These are phyloP conservation scores for Papilio xuthus DNA, from an alignment of 1,140 invertebrate genomes.

Conservation along the genomic window DNA sequence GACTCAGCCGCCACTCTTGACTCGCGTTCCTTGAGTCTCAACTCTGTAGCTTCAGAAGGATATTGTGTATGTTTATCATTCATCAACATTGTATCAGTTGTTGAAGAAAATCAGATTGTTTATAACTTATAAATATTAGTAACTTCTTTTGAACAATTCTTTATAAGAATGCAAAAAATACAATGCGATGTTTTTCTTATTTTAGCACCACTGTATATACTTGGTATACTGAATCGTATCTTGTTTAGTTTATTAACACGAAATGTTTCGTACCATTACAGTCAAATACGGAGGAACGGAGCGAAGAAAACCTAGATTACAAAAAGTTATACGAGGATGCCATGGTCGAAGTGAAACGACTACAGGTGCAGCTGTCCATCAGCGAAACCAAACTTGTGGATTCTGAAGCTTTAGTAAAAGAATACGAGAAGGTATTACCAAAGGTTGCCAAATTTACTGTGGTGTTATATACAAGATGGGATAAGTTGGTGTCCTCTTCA, in stretches of 20 bases:
- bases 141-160: neutral
- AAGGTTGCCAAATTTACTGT: neutral
- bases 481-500: neutral
- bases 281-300: neutral
- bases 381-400: neutral
- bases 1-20: constrained; percentile 55
- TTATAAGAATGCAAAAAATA: too few relatives aligned
- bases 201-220: neutral
- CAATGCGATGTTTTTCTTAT: neutral
- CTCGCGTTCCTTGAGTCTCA: constrained; percentile 68
- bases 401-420: neutral
- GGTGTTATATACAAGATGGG: neutral
- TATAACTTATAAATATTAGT: neutral
- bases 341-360: neutral
- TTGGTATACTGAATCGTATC: neutral
- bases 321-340: neutral
- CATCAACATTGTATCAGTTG: neutral
- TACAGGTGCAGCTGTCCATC: neutral
- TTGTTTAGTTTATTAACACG: neutral
- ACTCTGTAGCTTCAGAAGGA: constrained; percentile 74
- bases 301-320: neutral
- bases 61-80: constrained; percentile 69
- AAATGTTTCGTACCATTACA: neutral
- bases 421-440: neutral
- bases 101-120: too few relatives aligned